Evolutionary conservation across 2,113 vertebrate species (phyloP), one percentile per base, ranked within the genome.

Genomic region (Formicarius rufipectus): DNA sequence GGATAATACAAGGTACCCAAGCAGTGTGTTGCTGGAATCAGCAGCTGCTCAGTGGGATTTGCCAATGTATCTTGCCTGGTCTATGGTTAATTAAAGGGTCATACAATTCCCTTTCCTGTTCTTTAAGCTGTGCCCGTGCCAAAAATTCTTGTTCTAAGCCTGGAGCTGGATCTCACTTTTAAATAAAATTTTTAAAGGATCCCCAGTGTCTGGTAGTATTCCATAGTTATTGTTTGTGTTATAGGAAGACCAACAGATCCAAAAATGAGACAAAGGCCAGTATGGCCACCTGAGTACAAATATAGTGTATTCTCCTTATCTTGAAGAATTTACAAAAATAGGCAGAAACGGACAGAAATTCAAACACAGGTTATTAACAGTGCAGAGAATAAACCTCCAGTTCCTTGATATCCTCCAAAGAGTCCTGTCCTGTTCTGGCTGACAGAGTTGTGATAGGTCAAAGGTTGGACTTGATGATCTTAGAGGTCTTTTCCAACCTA

Each of bases 91-190:
- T 85, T 76, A 87, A 73, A 59, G 18, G 40, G 47, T 42, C 12
- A 7, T 35, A n/a, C 30, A 25, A 50, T 47, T 80, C 49, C 79
- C 47, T 59, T 93, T 85, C 63, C 42, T 45, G 4, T 25, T 82
- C 58, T 64, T 42, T 75, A 31, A 80, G 27, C 31, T 58, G 20
- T 64, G 31, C 56, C 56, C 1, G 0, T 39, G 72, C 47, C 67
- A 94, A 47, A 68, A 88, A 95, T 75, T 64, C 73, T 49, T 90
- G 27, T 24, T 85, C 42, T 67, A 80, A 83, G 52, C 27, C 62
- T 78, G 58, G 58, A 60, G 30, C 67, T 91, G 87, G 75, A 63
- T 62, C 67, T 60, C 28, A 50, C 49, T 72, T 75, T 79, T 35
- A 95, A 79, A 93, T 71, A 63, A 56, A 52, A 8, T 1, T 68